Conservation (phyloP, 2,888 invertebrate genomes). For the Drosophila picticornis region DNA sequence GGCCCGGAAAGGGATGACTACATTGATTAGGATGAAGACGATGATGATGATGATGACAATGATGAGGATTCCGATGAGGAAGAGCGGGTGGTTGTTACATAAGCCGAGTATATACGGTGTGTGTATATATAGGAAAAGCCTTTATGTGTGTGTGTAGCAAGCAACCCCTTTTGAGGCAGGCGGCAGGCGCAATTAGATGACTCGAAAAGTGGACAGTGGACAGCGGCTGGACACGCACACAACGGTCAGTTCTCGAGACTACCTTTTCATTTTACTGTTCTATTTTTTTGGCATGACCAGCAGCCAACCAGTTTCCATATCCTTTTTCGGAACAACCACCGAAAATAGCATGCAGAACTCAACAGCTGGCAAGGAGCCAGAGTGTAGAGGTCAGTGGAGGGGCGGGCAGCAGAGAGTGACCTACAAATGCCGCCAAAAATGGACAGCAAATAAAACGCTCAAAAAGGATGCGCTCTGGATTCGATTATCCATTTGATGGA, state of each 20-base stretch:
- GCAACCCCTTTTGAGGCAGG: conserved; percentile 66
- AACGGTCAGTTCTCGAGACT: conserved; percentile 41
- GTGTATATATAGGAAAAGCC: not conserved
- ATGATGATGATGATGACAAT: conserved; percentile 15
- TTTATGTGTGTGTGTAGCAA: conserved; percentile 5
- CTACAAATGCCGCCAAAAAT: conserved; percentile 75
- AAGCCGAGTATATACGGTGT: conserved; percentile 25
- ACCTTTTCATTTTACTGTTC: conserved; percentile 28
- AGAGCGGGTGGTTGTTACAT: conserved; percentile 60
- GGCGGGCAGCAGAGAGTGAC: conserved; percentile 33
- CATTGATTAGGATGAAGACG: conserved; percentile 2
- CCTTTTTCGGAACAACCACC: conserved; percentile 67
- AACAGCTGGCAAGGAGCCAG: conserved; percentile 64
- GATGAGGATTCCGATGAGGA: conserved; percentile 19
- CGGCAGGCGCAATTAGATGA: conserved; percentile 60
- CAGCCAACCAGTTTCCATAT: conserved; percentile 32
- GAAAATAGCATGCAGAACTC: conserved; percentile 44
- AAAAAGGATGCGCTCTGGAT: conserved; percentile 50
- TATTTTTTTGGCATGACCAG: conserved; percentile 62
- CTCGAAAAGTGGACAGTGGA: conserved; percentile 50
- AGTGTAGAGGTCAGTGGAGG: conserved; percentile 42
- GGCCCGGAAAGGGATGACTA: conserved; percentile 12
- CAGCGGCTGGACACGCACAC: conserved; percentile 42
- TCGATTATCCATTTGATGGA: conserved; percentile 50
- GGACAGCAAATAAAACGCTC: conserved; percentile 28